Evolutionary conservation across 1,140 invertebrate species (phyloP), one percentile per base, ranked within the genome.

Genomic region (Delia radicum): DNA sequence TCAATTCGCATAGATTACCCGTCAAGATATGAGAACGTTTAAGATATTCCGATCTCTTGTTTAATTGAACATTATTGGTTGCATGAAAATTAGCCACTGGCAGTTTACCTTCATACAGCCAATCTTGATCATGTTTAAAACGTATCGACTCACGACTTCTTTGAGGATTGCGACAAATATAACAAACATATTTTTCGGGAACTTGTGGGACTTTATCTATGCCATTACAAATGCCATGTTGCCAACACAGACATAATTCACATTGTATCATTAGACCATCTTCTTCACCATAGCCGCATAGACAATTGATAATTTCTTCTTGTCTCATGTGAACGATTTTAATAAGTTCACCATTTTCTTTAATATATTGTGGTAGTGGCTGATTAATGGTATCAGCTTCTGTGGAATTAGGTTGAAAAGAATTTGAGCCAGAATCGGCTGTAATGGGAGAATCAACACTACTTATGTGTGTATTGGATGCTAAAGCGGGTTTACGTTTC

Each of bases 261-360:
- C 96, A 98, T 89, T 98, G 92, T 79, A 98, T 94, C 95, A 97
- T 98, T 3, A 97, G 87, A 3, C 96, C 96, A 85, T 96, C 95
- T 87, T 98, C 96, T 87, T 97, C 95, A 77, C 90, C 91, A 80
- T 90, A 90, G 24, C 87, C 87, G 77, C 95, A 96, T 26, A 92
- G 91, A 85, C 95, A 97, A 86, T 96, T 95, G 72, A 96, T 95
- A 73, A 96, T 92, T 88, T 97, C 95, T 81, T 93, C 90, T 74
- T 90, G 89, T 71, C 89, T 89, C 91, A 92, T 92, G 74, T 88
- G 88, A 15, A 91, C 91, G 78, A 92, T 89, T 82, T 91, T 91
- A 61, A 92, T 91, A 5, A 90, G 85, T 83, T 91, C 89, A 13
- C 91, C 91, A 73, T 88, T 88, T 82, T 88, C 87, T 74, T 88